Evolutionary conservation across 2,797 vertebrate species (phyloP), one percentile per base, ranked within the genome.

Genomic region (Linurgus olivaceus): DNA sequence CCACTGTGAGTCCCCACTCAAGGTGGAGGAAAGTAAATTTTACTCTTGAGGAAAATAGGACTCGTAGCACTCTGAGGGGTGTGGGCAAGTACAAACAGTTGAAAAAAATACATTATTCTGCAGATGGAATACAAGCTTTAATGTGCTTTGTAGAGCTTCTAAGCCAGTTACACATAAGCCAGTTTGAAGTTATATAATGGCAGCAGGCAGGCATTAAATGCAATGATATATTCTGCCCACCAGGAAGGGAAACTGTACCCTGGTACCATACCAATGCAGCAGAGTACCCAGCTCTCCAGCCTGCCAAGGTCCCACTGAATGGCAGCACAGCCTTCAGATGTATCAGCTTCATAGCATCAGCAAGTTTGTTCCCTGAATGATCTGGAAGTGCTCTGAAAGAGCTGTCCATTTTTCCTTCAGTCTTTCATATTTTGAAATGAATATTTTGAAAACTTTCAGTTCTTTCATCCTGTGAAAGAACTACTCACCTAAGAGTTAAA

Each of bases 321-420:
- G 29, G 40, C 13, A 54, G 48, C 24, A 14, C 28, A 54, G 11
- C 26, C 21, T 26, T 25, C 17, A 3, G 6, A 24, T 15, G 14
- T 8, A 15, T 31, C 11, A 21, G 33, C 40, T 33, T 47, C 16
- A 13, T 11, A 33, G 8, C 33, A 38, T 21, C 24, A 50, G 10
- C 9, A 16, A 37, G 11, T 63, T 52, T 74, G 19, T 73, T 80
- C 61, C 7, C 40, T 17, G 51, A 65, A 31, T n/a, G 9, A 13
- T 37, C 21, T 77, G 7, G 4, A 75, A 86, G 25, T 52, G 7
- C 6, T 68, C 15, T 50, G 44, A 52, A 84, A 68, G 12, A 24
- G 1, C 31, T 20, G 7, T 33, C 9, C 12, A 6, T 70, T 81
- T 80, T 70, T 42, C 5, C 9, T 35, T 16, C 17, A 33, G 0